Evolutionary conservation across 2,888 invertebrate genomes (phyloP).

Genomic region (Deilephila elpenor): DNA sequence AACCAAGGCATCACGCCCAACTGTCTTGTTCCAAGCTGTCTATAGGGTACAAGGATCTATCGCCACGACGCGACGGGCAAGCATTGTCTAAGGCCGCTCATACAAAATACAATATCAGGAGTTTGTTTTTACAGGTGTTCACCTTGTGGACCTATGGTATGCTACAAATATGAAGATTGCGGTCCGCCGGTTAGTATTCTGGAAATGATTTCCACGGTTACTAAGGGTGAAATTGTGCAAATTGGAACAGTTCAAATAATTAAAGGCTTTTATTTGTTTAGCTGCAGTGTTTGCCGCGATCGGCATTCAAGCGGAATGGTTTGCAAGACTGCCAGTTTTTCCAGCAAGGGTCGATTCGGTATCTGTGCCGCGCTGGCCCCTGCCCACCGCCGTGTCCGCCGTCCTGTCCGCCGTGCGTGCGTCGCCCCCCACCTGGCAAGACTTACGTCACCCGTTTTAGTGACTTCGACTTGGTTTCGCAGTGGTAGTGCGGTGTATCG

Average conservation of each 20-base stretch:
- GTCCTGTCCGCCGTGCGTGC: slow-evolving; percentile 78
- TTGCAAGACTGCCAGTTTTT: slow-evolving; percentile 81
- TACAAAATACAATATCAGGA: not conserved
- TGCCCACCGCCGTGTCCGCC: slow-evolving; percentile 71
- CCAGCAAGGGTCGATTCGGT: slow-evolving; percentile 80
- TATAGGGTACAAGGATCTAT: too few species aligned
- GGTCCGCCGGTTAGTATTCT: slow-evolving; percentile 73
- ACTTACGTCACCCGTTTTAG: slow-evolving; percentile 80
- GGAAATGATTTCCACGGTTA: slow-evolving; percentile 32
- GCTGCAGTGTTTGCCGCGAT: slow-evolving; percentile 81
- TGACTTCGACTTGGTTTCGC: slow-evolving; percentile 77
- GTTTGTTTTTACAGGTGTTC: slow-evolving; percentile 69
- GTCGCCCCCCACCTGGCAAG: slow-evolving; percentile 77
- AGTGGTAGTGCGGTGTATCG: slow-evolving; percentile 66
- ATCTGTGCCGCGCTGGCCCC: slow-evolving; percentile 73
- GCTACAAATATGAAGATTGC: slow-evolving; percentile 82
- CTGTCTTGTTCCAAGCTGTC: too few species aligned
- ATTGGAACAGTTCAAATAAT: slow-evolving; percentile 31
- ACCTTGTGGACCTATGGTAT: slow-evolving; percentile 79
- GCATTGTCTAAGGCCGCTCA: too few species aligned
- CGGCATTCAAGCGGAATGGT: slow-evolving; percentile 82
- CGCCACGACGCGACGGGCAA: too few species aligned
- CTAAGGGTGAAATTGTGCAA: slow-evolving; percentile 28
- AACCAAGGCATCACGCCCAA: too few species aligned
- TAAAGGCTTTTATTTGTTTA: slow-evolving; percentile 42